Percentiles rank a stretch among this genome's conserved stretches.
These are phyloP conservation scores for Centropus unirufus DNA, from an alignment of 2,113 vertebrate species.

Conservation along the genomic window DNA sequence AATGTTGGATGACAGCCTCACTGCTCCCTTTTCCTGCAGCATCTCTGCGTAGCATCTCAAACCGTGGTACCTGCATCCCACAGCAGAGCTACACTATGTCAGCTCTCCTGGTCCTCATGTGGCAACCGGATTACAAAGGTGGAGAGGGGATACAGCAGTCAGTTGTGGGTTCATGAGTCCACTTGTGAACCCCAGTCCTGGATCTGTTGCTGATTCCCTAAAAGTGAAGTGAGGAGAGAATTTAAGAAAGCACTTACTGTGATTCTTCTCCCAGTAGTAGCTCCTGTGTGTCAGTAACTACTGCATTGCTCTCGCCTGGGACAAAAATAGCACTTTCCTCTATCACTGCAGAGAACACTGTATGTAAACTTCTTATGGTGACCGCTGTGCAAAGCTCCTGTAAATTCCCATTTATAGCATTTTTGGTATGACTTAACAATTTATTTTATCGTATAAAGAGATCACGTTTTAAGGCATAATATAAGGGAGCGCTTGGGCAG, in stretches of 20 bases:
- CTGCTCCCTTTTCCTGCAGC: not conserved
- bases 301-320: not conserved
- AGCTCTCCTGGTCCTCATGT: not conserved
- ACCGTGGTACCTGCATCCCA: accelerated
- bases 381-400: not conserved
- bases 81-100: not conserved
- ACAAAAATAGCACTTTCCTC: not conserved
- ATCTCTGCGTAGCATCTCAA: not conserved
- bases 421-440: not conserved
- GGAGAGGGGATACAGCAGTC: not conserved
- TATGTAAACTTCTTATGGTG: not conserved
- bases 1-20: not conserved
- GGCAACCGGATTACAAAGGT: not conserved
- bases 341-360: not conserved
- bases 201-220: not conserved
- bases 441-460: not conserved
- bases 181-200: not conserved
- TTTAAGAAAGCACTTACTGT: not conserved
- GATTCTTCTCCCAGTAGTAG: not conserved
- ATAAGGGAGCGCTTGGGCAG: not conserved
- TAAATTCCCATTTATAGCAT: not conserved
- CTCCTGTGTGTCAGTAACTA: not conserved
- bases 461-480: not conserved
- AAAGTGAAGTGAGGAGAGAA: not conserved
- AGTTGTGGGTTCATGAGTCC: not conserved